Conservation (phyloP, 2,888 invertebrate genomes). For the Apamea epomidion region DNA sequence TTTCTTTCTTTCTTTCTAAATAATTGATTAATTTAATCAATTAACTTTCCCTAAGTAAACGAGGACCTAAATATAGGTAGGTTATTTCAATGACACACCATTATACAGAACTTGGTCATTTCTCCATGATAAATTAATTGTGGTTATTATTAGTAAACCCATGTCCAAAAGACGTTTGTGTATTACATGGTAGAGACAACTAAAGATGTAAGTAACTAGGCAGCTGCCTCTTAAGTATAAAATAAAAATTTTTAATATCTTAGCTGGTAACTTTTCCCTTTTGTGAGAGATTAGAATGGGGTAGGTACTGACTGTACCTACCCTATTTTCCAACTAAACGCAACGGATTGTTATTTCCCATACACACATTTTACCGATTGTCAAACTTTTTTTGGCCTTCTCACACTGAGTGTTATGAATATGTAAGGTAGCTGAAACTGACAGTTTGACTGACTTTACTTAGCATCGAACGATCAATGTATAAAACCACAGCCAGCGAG, state of each 20-base stretch:
- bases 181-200: neutral
- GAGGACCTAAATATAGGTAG: neutral
- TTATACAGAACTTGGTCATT: neutral
- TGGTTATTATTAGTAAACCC: neutral
- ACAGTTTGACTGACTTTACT: slow-evolving; percentile 34
- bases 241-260: neutral
- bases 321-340: neutral
- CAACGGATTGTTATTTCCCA: slow-evolving; percentile 17
- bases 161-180: neutral
- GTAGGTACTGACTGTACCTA: neutral
- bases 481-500: neutral
- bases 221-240: neutral
- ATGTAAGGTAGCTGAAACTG: slow-evolving; percentile 27
- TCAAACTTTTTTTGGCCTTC: slow-evolving; percentile 19
- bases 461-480: neutral
- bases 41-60: neutral
- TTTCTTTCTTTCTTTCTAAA: too few species aligned
- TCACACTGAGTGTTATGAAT: slow-evolving; percentile 24
- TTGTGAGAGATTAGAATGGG: neutral
- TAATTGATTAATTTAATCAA: neutral
- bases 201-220: neutral
- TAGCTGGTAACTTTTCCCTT: neutral
- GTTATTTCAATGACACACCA: neutral
- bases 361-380: slow-evolving; percentile 22
- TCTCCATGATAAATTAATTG: neutral